phyloP scores from a whole-genome alignment of 2,797 vertebrate species.

The Cynopterus sphinx region DNA sequence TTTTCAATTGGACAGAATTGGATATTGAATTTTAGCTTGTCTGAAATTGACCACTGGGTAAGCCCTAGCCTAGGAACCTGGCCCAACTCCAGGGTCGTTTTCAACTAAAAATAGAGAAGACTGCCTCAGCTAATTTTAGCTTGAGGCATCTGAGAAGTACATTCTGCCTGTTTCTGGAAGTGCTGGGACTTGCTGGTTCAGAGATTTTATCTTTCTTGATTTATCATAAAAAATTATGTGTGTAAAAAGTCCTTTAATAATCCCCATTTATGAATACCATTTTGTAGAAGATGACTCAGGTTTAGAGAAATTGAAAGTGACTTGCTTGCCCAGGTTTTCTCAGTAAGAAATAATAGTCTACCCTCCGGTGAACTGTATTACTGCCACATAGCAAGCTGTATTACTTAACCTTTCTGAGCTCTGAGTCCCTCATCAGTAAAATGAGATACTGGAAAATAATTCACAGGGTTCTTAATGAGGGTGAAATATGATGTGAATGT shows the following conservation, averaged over 20 bases:
- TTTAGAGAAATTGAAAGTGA: conserved; percentile 13
- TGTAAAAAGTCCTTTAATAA: conserved; percentile 22
- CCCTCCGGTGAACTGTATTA: background rate
- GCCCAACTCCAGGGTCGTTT: conserved; percentile 48
- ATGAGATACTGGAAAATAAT: background rate
- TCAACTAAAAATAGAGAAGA: conserved; percentile 72
- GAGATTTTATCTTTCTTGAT: conserved; percentile 62
- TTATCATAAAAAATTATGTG: conserved; percentile 36
- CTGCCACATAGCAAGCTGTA: background rate
- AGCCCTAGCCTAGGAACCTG: conserved; percentile 59
- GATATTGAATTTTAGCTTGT: conserved; percentile 5
- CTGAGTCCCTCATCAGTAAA: background rate
- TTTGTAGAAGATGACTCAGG: conserved; percentile 27
- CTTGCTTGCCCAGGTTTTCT: conserved; percentile 14
- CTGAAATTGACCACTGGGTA: conserved; percentile 57
- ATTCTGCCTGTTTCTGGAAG: conserved; percentile 57
- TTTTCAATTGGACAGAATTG: background rate
- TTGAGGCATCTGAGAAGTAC: conserved; percentile 33
- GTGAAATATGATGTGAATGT: background rate
- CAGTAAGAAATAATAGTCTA: background rate
- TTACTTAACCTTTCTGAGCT: background rate
- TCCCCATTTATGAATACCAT: background rate
- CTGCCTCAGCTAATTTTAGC: conserved; percentile 67
- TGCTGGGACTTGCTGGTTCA: conserved; percentile 40
- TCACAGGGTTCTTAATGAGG: background rate